Evolutionary conservation across 37 sponge, comb jelly and placozoan species (phyloP), one percentile per base, ranked within the genome.

Genomic region (Halichondria panicea): DNA sequence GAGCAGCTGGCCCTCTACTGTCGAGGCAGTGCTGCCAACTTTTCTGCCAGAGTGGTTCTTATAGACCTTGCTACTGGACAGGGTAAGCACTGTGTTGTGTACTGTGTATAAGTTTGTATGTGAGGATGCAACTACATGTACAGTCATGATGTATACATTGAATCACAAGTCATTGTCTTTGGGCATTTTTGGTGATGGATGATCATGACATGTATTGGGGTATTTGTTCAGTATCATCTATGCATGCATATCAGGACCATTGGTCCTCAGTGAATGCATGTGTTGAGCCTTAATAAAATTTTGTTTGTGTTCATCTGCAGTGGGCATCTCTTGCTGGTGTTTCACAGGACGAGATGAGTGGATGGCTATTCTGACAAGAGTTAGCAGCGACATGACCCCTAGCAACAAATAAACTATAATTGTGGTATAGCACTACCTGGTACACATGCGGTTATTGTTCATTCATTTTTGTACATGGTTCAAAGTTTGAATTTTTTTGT

Each of bases 1-100:
- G 76, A 74, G 18, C 87, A 78, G 52, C 76, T 91, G n/a, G 63
- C 74, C 18, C 48, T 82, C 25, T 86, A 79, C 65, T 91, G 92
- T 67, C 74, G 77, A 42, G 87, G 87, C 30, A 78, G 72, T 25
- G 22, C 62, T 4, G 37, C 79, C 45, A 55, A 53, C 40, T 91
- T 91, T 70, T 86, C 80, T 19, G 73, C 82, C 18, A 55, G 84
- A 25, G 65, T 91, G 12, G 61, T 91, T 27, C 36, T 44, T 19
- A 34, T 48, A 6, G 56, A 81, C 66, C 46, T 40, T 9, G 4
- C 24, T 0, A 34, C 15, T 38, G 82, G 82, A 9, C n/a, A n/a
- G n/a, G n/a, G n/a, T n/a, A n/a, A n/a, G n/a, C n/a, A n/a, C n/a
- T n/a, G n/a, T n/a, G n/a, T n/a, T n/a, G n/a, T n/a, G n/a, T n/a